Conservation (phyloP, 2,888 invertebrate species). For the Smittia aterrima region DNA sequence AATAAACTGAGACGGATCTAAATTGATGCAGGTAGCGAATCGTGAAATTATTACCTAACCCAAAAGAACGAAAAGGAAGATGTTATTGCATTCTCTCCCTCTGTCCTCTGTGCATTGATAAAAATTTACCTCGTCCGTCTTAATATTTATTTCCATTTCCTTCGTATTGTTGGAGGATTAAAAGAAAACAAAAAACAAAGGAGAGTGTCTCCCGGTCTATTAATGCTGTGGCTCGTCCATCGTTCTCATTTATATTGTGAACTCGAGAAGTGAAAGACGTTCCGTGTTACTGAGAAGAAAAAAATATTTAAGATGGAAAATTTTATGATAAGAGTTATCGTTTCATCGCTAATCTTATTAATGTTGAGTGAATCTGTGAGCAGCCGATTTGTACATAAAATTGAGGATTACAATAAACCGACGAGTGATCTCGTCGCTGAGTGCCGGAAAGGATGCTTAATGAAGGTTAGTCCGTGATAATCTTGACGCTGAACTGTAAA, state of each 20-base stretch:
- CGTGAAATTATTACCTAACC: neutral
- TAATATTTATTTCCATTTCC: neutral
- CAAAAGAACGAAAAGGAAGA: too few species aligned
- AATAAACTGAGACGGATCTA: too few species aligned
- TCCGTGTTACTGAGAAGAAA: neutral
- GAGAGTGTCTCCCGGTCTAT: neutral
- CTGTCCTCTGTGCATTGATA: neutral
- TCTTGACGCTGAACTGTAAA: neutral
- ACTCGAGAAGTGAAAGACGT: slow-evolving; percentile 3
- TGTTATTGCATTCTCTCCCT: neutral
- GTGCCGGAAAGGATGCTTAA: slow-evolving; percentile 12
- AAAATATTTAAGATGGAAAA: neutral
- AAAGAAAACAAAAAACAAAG: slow-evolving; percentile 3
- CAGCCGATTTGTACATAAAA: neutral
- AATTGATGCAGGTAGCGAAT: too few species aligned
- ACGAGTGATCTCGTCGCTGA: neutral
- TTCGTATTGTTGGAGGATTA: neutral
- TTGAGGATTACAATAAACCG: neutral
- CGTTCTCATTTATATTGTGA: neutral
- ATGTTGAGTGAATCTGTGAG: neutral
- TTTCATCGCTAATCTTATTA: neutral
- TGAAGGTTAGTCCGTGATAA: neutral
- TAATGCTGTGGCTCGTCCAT: neutral
- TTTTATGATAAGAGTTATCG: neutral
- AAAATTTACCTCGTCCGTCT: neutral